phyloP scores from a whole-genome alignment of 1,140 invertebrate species.

The Sarcophaga peregrina region DNA sequence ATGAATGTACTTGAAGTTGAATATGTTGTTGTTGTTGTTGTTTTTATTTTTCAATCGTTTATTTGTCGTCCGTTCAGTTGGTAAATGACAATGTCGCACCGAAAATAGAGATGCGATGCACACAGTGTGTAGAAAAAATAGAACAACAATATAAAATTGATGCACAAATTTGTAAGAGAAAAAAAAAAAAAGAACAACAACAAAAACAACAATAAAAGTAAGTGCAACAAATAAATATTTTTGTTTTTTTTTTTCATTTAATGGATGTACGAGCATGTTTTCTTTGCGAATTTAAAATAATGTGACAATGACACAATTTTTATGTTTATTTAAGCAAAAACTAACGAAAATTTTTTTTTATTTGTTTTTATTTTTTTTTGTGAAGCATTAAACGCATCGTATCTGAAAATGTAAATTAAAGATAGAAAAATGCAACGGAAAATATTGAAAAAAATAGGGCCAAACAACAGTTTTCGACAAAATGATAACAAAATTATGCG shows the following conservation, averaged over 20 bases:
- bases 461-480: too few relatives aligned
- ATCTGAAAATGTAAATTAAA: too few relatives aligned
- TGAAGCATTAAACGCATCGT: too few relatives aligned
- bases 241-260: neutral
- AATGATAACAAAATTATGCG: too few relatives aligned
- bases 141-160: neutral
- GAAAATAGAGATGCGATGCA: slow-evolving; percentile 23
- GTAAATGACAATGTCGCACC: slow-evolving; percentile 32
- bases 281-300: neutral
- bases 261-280: neutral
- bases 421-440: too few relatives aligned
- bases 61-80: neutral
- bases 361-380: too few relatives aligned
- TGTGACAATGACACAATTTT: slow-evolving; percentile 39
- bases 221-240: neutral
- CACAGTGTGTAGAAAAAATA: neutral
- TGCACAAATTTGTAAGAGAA: neutral
- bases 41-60: neutral
- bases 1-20: neutral
- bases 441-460: too few relatives aligned
- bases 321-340: neutral
- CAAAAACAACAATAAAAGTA: neutral
- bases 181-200: neutral
- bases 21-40: neutral
- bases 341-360: too few relatives aligned